phyloP scores from a whole-genome alignment of 2,797 vertebrate species.

The Florisuga fusca region DNA sequence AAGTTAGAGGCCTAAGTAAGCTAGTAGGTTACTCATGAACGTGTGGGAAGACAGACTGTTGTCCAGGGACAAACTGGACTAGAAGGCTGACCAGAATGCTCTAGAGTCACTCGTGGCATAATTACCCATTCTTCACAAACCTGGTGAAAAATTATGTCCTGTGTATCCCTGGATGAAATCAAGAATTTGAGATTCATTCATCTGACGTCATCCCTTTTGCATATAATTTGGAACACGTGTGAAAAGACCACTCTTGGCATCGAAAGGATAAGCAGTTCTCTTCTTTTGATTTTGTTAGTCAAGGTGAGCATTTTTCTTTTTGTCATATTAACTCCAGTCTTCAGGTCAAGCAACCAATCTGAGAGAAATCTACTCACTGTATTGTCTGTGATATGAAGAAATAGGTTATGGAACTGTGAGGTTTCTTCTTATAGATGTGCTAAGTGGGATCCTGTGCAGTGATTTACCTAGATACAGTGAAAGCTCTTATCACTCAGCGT shows the following conservation, averaged over 20 bases:
- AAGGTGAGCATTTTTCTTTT: not conserved
- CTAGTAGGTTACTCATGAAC: not conserved
- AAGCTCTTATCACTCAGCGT: not conserved
- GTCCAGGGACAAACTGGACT: not conserved
- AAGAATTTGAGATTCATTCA: not conserved
- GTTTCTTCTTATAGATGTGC: not conserved
- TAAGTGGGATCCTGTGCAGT: not conserved
- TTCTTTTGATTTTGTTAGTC: not conserved
- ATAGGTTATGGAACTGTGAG: not conserved
- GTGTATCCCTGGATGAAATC: not conserved
- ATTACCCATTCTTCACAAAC: not conserved
- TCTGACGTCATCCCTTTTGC: not conserved
- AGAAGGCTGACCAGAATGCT: not conserved
- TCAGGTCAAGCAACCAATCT: not conserved
- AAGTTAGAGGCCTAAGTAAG: not conserved
- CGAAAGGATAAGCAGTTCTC: not conserved
- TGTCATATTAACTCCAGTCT: not conserved
- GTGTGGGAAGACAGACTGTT: not conserved
- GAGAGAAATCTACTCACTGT: not conserved
- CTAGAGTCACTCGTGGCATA: not conserved
- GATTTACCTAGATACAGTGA: not conserved
- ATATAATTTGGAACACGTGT: not conserved
- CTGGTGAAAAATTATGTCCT: not conserved
- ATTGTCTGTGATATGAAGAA: not conserved
- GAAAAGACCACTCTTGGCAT: fast-evolving